Evolutionary conservation across 2,797 vertebrate genomes (phyloP).

Genomic region (Halcyon leucocephala): DNA sequence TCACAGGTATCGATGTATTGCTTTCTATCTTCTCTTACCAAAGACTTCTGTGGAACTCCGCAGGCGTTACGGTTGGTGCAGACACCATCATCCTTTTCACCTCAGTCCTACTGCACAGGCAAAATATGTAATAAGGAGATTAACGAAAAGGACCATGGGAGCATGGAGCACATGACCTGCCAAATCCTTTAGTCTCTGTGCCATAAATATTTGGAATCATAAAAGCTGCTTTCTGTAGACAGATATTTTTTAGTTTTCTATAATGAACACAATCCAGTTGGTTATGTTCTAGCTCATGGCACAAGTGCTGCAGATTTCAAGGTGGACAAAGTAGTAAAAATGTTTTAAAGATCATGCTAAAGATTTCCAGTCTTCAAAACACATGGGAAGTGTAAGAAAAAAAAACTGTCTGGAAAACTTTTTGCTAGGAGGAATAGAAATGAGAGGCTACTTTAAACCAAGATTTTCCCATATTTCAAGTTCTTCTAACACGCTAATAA

Average conservation of each 20-base stretch:
- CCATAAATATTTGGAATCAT: not conserved
- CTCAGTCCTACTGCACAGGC: not conserved
- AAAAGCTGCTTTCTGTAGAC: not conserved
- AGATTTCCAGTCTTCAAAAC: not conserved
- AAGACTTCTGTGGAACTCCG: not conserved
- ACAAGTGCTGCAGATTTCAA: not conserved
- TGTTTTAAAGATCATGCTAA: not conserved
- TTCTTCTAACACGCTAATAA: not conserved
- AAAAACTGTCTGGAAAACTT: not conserved
- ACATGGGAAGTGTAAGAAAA: not conserved
- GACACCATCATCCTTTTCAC: not conserved
- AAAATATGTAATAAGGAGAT: not conserved
- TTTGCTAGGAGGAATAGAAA: not conserved
- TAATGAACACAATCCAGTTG: not conserved
- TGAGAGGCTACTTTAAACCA: not conserved
- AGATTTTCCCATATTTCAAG: not conserved
- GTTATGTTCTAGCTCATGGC: not conserved
- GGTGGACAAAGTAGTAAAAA: not conserved
- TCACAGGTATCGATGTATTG: slow-evolving; percentile 10
- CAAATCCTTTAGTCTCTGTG: not conserved
- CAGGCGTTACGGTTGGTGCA: not conserved
- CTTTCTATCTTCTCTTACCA: not conserved
- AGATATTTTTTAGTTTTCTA: not conserved
- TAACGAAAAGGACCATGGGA: not conserved
- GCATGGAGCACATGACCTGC: not conserved